Conservation (phyloP, 2,888 invertebrate species). For the Uropetala carovei region DNA sequence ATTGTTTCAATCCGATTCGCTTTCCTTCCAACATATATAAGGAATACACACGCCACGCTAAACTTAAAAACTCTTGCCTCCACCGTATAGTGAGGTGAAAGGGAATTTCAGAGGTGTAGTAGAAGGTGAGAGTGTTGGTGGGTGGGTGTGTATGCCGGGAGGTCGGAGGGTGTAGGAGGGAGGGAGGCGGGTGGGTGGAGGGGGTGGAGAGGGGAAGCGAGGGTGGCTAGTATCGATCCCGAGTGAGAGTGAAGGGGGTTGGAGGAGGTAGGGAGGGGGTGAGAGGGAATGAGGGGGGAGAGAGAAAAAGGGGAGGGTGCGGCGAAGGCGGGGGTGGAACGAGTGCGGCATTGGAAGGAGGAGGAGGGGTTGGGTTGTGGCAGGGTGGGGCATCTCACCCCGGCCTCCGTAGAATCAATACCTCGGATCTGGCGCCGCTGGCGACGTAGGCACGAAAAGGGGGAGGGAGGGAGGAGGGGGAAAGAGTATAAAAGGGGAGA, state of each 20-base stretch:
- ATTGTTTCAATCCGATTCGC: too few species aligned
- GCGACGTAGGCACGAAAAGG: constrained; percentile 35
- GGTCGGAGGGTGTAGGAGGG: background rate
- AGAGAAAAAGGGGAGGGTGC: background rate
- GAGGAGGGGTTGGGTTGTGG: constrained; percentile 44
- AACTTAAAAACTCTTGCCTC: background rate
- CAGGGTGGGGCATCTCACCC: constrained; percentile 54
- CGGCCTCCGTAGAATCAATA: constrained; percentile 46
- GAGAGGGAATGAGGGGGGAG: background rate
- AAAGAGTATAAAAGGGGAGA: background rate
- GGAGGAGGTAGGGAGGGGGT: background rate
- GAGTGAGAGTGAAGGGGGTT: constrained; percentile 58
- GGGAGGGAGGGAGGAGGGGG: constrained; percentile 4
- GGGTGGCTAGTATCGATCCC: constrained; percentile 59
- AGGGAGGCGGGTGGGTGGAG: background rate
- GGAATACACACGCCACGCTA: too few species aligned
- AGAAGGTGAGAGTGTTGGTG: constrained; percentile 56
- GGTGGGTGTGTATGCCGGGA: constrained; percentile 25
- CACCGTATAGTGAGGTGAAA: constrained; percentile 16
- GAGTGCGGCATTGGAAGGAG: background rate
- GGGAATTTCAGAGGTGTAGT: constrained; percentile 42
- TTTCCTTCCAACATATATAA: too few species aligned
- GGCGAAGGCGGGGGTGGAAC: constrained; percentile 1
- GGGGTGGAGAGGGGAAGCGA: constrained; percentile 13
- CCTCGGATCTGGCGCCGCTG: constrained; percentile 59